phyloP scores from a whole-genome alignment of 2,113 vertebrate genomes.

The Gopherus flavomarginatus region DNA sequence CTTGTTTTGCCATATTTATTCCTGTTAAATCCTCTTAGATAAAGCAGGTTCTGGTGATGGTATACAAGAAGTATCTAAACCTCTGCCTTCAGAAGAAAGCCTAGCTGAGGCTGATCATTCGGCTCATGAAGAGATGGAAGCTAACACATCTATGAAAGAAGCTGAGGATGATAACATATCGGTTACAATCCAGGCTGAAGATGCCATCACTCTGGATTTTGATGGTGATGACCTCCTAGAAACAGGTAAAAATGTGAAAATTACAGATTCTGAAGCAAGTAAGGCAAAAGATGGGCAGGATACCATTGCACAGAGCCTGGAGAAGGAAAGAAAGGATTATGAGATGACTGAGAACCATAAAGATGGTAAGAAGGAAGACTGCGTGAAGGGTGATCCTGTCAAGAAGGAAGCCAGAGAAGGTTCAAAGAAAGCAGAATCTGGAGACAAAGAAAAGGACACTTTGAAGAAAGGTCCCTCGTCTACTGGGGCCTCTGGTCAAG shows the following conservation, averaged over 20 bases:
- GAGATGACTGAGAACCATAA: conserved; percentile 92
- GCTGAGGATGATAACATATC: conserved; percentile 98
- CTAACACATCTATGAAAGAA: conserved; percentile 92
- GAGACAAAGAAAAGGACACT: conserved; percentile 99
- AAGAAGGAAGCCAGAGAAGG: conserved; percentile 97
- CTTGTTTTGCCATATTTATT: conserved; percentile 99
- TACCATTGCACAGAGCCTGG: conserved; percentile 89
- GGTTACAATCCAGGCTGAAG: conserved; percentile 99
- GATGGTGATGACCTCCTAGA: conserved; percentile 99
- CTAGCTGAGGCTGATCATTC: conserved; percentile 88
- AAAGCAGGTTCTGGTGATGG: conserved; percentile 99
- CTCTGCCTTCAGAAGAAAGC: conserved; percentile 94
- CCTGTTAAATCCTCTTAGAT: conserved; percentile 99
- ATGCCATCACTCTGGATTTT: conserved; percentile 99
- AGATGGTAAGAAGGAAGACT: conserved; percentile 98
- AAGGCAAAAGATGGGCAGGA: conserved; percentile 93
- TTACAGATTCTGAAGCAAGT: conserved; percentile 98
- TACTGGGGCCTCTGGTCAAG: conserved; percentile 99
- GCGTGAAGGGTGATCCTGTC: conserved; percentile 88
- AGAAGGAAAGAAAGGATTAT: conserved; percentile 90
- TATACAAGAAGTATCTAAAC: conserved; percentile 99
- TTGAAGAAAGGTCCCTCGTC: conserved; percentile 99
- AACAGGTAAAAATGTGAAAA: conserved; percentile 99
- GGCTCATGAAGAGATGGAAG: conserved; percentile 89
- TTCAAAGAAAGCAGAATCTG: conserved; percentile 97